A percentile compares a stretch with the other conserved stretches of the same genome.
These are phyloP conservation scores for Drosophila pachea DNA, from an alignment of 1,140 invertebrate genomes.

Conservation along the genomic window DNA sequence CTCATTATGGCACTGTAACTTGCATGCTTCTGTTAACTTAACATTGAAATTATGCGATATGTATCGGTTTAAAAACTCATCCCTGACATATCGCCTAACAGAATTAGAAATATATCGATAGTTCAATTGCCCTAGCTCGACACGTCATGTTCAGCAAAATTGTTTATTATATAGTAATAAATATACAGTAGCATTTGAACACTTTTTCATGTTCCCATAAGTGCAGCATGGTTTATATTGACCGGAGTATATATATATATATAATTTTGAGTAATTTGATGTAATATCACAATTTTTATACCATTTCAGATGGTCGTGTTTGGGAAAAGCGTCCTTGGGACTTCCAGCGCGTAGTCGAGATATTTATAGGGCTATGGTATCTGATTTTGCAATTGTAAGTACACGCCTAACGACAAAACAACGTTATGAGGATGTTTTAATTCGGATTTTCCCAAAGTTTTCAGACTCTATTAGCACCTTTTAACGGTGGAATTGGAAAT, in stretches of 20 bases:
- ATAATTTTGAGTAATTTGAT: too few species aligned
- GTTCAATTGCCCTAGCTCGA: constrained; percentile 11
- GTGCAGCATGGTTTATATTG: constrained; percentile 29
- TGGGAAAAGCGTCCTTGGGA: constrained; percentile 71
- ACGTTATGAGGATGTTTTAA: too few species aligned
- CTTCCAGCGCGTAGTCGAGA: constrained; percentile 50
- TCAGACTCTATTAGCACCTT: constrained; percentile 54
- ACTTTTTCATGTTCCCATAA: neutral
- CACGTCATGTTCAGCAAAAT: constrained; percentile 34
- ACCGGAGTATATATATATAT: neutral
- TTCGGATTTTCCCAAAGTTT: neutral
- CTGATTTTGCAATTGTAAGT: constrained; percentile 59
- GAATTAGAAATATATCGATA: neutral
- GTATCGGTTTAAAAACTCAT: too few species aligned
- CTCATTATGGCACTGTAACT: constrained; percentile 12
- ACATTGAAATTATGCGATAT: neutral
- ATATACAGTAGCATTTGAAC: neutral
- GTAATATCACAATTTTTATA: neutral
- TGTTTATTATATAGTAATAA: constrained; percentile 1
- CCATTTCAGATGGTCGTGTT: constrained; percentile 59
- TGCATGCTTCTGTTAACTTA: neutral
- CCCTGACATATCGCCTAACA: too few species aligned
- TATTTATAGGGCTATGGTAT: constrained; percentile 58
- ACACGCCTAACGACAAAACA: too few species aligned
- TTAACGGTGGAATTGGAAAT: constrained; percentile 33